These are phyloP conservation scores for Sapajus apella DNA, from an alignment of 2,113 vertebrate species.

Conservation along the genomic window DNA sequence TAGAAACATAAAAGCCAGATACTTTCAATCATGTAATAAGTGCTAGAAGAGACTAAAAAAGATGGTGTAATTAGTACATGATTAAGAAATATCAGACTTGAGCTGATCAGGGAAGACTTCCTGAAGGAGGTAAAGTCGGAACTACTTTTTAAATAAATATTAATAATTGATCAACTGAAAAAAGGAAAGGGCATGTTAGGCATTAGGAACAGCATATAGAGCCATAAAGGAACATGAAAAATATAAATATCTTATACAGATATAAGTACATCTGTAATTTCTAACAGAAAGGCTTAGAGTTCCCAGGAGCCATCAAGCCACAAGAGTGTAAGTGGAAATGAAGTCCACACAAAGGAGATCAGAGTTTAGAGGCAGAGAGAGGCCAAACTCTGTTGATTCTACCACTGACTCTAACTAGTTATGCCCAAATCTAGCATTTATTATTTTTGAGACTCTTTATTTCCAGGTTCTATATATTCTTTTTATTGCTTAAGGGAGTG, in stretches of 20 bases:
- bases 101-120: not conserved
- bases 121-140: not conserved
- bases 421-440: not conserved
- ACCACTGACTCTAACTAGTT: not conserved
- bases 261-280: not conserved
- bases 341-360: not conserved
- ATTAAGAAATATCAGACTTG: not conserved
- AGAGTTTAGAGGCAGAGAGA: not conserved
- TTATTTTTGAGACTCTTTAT: not conserved
- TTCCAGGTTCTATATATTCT: not conserved
- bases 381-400: fast-evolving
- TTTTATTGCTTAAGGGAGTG: not conserved
- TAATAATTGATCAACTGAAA: not conserved
- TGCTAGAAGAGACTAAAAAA: not conserved
- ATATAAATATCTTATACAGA: not conserved
- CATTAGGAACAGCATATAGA: not conserved
- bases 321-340: not conserved
- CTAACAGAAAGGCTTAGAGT: not conserved
- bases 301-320: not conserved
- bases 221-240: not conserved
- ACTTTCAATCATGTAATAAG: not conserved
- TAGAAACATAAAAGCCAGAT: not conserved
- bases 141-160: not conserved
- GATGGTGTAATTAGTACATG: not conserved
- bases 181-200: not conserved